Base-by-base conservation (phyloP, 2,888 invertebrate species). In the Thecocarcelia acutangulata region DNA sequence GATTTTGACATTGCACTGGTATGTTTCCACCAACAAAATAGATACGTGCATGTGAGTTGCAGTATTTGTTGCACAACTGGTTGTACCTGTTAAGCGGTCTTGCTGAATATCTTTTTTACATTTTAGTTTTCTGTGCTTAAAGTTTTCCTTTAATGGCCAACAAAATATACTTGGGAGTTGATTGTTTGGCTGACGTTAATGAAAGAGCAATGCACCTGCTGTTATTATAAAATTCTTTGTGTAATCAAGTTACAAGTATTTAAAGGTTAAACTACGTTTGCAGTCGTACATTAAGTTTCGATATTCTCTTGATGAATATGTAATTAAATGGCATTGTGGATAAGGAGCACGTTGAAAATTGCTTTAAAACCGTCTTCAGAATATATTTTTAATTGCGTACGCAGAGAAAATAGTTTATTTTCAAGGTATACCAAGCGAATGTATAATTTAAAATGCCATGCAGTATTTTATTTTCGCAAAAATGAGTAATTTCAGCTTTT, bases 191-290 rank as follows among this genome's bases (percentile, higher is more conserved):
- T 21, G 28, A 2, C 56, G 37, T 37, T 15, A 44, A 17, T 3
- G 17, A 17, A 40, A 61, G 50, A 15, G n/a, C 44, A 33, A 28
- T 44, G 72, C 61, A 72, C 21, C 42, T 28, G 61, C 52, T 63
- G 19, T 68, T 24, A 9, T n/a, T 33, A 33, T 28, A 69, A 72
- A 40, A 64, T 56, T 42, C 56, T 46, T 59, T 72, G n/a, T 59
- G 48, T 64, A 52, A 68, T 69, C 13, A 37, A 64, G 48, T 59
- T 59, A 24, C 11, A n/a, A n/a, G n/a, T n/a, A n/a, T n/a, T 50
- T 48, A 68, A 54, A 63, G 12, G 42, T 73, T 28, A 54, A 44
- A 17, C 61, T 73, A 63, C 24, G 28, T 15, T 59, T 28, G 13
- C 28, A n/a, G 42, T 28, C 17, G 37, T 33, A 33, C 8, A 1